Percentiles rank a stretch among this genome's conserved stretches.
phyloP scores from a whole-genome alignment of 2,888 invertebrate genomes.

The Drosophila neoperkinsi region DNA sequence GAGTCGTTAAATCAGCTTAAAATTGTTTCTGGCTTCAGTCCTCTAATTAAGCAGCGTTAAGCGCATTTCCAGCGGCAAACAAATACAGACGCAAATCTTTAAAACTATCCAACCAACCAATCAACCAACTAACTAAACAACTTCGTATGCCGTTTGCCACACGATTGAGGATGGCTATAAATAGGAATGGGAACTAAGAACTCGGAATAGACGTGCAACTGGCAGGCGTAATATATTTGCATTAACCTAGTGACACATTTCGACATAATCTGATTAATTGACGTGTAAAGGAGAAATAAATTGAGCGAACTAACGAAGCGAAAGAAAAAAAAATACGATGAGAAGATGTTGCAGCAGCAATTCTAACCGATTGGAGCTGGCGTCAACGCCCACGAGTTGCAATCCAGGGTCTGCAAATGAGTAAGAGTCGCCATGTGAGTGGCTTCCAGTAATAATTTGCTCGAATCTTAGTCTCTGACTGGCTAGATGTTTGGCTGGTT shows the following conservation, averaged over 20 bases:
- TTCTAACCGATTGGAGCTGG: background rate
- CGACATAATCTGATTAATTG: slow-evolving; percentile 81
- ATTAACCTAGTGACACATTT: slow-evolving; percentile 81
- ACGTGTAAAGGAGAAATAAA: slow-evolving; percentile 71
- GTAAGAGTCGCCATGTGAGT: slow-evolving; percentile 27
- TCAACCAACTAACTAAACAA: slow-evolving; percentile 17
- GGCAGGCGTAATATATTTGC: slow-evolving; percentile 70
- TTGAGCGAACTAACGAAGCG: slow-evolving; percentile 73
- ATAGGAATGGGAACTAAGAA: slow-evolving; percentile 13
- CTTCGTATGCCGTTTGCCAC: slow-evolving; percentile 9
- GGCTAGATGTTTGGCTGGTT: background rate
- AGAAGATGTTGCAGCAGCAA: slow-evolving; percentile 42
- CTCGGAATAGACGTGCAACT: slow-evolving; percentile 7
- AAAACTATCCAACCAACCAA: slow-evolving; percentile 19
- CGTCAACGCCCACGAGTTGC: slow-evolving; percentile 40
- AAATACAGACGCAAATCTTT: slow-evolving; percentile 29
- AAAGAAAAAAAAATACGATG: slow-evolving; percentile 56
- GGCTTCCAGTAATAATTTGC: slow-evolving; percentile 38
- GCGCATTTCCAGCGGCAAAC: slow-evolving; percentile 45
- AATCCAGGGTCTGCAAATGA: slow-evolving; percentile 17
- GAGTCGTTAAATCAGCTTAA: slow-evolving; percentile 58
- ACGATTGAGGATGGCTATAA: slow-evolving; percentile 18
- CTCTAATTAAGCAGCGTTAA: slow-evolving; percentile 69
- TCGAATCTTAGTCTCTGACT: slow-evolving; percentile 15
- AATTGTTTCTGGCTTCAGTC: slow-evolving; percentile 55